Evolutionary conservation across 1,140 invertebrate genomes (phyloP), one percentile per base, ranked within the genome.

Genomic region (Halyomorpha halys): DNA sequence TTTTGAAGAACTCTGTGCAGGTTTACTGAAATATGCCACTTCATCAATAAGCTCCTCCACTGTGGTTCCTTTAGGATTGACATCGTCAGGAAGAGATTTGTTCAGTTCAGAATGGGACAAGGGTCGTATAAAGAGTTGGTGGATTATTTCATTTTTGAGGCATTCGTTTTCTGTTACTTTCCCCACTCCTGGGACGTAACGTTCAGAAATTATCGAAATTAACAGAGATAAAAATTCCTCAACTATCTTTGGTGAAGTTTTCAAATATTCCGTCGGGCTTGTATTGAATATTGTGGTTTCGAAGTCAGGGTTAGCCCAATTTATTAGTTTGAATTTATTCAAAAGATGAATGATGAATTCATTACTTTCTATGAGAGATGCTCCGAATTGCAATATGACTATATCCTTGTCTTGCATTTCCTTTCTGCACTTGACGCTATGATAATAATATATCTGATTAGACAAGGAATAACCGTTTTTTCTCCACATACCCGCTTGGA

Each of bases 401-500:
- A 98, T 85, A 73, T 99, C 97, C 63, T 89, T 80, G 75, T 99
- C 96, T 63, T 92, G 79, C 95, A 49, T 49, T n/a, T 49, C 47
- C 14, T 18, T 19, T 21, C 47, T 49, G 21, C 47, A 49, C 5
- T 18, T 88, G 5, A 95, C 91, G 77, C 95, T 97, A 69, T 93
- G 88, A 75, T 97, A 98, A 75, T 95, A 96, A 73, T 89, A 96
- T 0, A 97, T 80, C 74, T 97, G 96, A 79, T 98, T 97, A 9
- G 97, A 79, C 13, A 99, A 77, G 2, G 94, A 93, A 75, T 94
- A 97, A 8, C 97, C 97, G 75, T 99, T 99, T 67, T 95, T 81
- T 39, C 94, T 81, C 97, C 97, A 99, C 91, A 99, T 94, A 19
- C 92, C 90, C 2, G 94, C 90, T 73, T 94, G 86, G 13, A 94